Evolutionary conservation across 2,888 invertebrate genomes (phyloP).

Genomic region (Sphinx pinastri): DNA sequence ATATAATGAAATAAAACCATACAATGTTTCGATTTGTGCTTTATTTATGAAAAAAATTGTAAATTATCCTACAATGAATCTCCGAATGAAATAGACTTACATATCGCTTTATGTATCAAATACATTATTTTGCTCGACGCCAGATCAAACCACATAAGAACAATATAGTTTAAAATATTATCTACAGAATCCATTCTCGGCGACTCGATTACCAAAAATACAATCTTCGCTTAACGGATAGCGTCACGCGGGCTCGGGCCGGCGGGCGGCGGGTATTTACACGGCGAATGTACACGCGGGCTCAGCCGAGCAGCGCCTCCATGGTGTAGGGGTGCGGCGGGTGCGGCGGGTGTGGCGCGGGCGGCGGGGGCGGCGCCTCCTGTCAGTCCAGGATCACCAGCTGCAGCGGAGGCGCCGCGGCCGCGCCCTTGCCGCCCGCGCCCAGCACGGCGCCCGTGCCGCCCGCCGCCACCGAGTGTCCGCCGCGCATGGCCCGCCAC

Average conservation of each 20-base stretch:
- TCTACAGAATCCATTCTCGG: slow-evolving; percentile 83
- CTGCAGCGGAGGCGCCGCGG: slow-evolving; percentile 80
- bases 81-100: slow-evolving; percentile 85
- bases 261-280: slow-evolving; percentile 58
- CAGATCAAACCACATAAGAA: slow-evolving; percentile 83
- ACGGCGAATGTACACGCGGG: slow-evolving; percentile 66
- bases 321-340: slow-evolving; percentile 86
- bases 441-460: slow-evolving; percentile 42
- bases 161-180: slow-evolving; percentile 83
- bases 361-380: slow-evolving; percentile 69
- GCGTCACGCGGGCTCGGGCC: slow-evolving; percentile 40
- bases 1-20: slow-evolving; percentile 63
- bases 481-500: slow-evolving; percentile 83
- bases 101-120: slow-evolving; percentile 84
- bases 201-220: slow-evolving; percentile 82
- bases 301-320: slow-evolving; percentile 86
- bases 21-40: slow-evolving; percentile 84
- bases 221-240: slow-evolving; percentile 67
- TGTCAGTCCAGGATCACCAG: slow-evolving; percentile 91
- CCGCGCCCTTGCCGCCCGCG: slow-evolving; percentile 48
- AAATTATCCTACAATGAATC: slow-evolving; percentile 87
- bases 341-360: slow-evolving; percentile 59
- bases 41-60: slow-evolving; percentile 88
- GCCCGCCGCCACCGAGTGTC: slow-evolving; percentile 86
- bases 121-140: slow-evolving; percentile 82